Evolutionary conservation across 1,140 invertebrate species (phyloP).

Genomic region (Adoxophyes honmai): DNA sequence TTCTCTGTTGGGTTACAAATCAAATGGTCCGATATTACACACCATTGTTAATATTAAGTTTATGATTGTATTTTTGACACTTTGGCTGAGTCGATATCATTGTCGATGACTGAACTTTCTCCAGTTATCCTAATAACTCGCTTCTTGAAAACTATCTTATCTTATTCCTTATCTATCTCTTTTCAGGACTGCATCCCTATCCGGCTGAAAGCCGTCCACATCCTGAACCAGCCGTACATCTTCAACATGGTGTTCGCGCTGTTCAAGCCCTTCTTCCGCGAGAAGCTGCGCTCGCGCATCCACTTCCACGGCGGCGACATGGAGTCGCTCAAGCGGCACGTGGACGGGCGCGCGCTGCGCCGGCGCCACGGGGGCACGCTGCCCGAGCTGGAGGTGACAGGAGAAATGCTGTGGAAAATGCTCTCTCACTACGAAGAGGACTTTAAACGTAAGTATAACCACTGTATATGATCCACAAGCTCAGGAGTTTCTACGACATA

Average conservation of each 20-base stretch:
- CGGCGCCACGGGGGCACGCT: conserved; percentile 86
- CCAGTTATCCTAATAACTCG: too few relatives aligned
- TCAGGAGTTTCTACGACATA: too few relatives aligned
- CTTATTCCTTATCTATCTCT: conserved; percentile 25
- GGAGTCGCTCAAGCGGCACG: conserved; percentile 85
- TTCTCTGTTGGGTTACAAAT: too few relatives aligned
- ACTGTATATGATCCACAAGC: too few relatives aligned
- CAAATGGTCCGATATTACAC: too few relatives aligned
- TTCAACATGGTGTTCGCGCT: conserved; percentile 93
- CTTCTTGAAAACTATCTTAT: too few relatives aligned
- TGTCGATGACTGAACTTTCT: too few relatives aligned
- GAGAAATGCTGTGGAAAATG: conserved; percentile 64
- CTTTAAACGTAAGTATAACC: conserved; percentile 62
- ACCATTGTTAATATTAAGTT: too few relatives aligned
- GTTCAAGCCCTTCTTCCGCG: conserved; percentile 91
- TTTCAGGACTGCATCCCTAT: conserved; percentile 86
- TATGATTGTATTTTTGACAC: too few relatives aligned
- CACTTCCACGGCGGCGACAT: conserved; percentile 90
- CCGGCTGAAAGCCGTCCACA: conserved; percentile 90
- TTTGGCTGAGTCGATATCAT: too few relatives aligned
- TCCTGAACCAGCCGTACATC: conserved; percentile 91
- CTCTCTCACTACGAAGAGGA: conserved; percentile 66
- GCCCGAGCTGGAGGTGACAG: conserved; percentile 77
- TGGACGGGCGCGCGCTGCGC: conserved; percentile 86
- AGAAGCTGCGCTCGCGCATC: conserved; percentile 86